phyloP scores from a whole-genome alignment of 1,140 invertebrate genomes.

The Drosophila ambigua region DNA sequence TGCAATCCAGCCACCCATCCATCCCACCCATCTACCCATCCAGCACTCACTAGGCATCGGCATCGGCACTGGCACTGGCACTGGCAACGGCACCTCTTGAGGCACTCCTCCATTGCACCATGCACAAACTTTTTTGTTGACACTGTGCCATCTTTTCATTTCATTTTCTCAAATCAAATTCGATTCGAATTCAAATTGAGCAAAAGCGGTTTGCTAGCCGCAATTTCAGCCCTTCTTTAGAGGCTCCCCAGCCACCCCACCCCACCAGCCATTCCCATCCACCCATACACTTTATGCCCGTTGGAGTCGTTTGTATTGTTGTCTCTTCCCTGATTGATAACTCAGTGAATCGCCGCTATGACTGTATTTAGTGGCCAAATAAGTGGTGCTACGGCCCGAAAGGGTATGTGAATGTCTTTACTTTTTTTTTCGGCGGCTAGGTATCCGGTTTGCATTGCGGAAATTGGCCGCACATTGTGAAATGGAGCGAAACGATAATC shows the following conservation, averaged over 20 bases:
- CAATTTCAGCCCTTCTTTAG: conserved; percentile 1
- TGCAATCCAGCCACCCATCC: conserved; percentile 46
- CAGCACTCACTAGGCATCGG: conserved; percentile 2
- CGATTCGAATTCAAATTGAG: conserved; percentile 73
- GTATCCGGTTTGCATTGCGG: conserved; percentile 28
- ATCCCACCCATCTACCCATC: conserved; percentile 31
- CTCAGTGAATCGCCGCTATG: too few species aligned
- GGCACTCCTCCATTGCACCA: neutral
- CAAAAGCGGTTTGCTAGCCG: conserved; percentile 44
- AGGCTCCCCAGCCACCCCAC: too few species aligned
- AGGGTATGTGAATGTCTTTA: neutral
- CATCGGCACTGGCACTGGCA: too few species aligned
- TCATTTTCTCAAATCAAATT: conserved; percentile 72
- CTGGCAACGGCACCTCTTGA: neutral
- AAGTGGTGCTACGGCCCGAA: too few species aligned
- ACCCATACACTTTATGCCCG: too few species aligned
- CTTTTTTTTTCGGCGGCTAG: conserved; percentile 2
- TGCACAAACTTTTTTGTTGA: conserved; percentile 66
- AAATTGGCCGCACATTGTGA: conserved; percentile 44
- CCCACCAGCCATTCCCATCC: too few species aligned
- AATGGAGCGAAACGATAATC: conserved; percentile 50
- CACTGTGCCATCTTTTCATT: conserved; percentile 66
- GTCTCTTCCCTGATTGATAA: too few species aligned
- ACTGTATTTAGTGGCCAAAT: too few species aligned
- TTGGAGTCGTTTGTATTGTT: too few species aligned